Conservation (phyloP, 1,140 invertebrate genomes). For the Phocides pigmalion region DNA sequence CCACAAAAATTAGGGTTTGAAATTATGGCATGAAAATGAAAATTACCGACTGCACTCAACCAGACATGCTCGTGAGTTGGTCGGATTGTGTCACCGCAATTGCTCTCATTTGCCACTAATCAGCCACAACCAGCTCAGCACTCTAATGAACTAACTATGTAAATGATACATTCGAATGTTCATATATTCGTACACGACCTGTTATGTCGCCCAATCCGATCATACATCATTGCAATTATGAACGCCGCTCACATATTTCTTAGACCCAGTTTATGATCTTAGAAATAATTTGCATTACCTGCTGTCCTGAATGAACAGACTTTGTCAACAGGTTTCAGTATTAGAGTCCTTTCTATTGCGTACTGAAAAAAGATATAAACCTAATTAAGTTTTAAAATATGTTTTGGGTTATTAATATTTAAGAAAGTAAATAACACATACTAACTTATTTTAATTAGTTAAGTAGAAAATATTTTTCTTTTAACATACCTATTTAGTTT, state of each 20-base stretch:
- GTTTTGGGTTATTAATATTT: too few relatives aligned
- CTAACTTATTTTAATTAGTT: too few relatives aligned
- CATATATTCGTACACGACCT: constrained; percentile 12
- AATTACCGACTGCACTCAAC: too few relatives aligned
- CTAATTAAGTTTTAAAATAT: not conserved
- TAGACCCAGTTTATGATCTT: constrained; percentile 3
- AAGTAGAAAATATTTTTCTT: too few relatives aligned
- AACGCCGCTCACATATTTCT: constrained; percentile 20
- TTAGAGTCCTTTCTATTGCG: not conserved
- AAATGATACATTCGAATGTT: constrained; percentile 30
- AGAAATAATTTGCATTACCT: constrained; percentile 10
- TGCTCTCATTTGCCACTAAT: constrained; percentile 40
- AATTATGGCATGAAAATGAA: too few relatives aligned
- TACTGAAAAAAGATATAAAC: not conserved
- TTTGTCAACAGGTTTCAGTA: constrained; percentile 3
- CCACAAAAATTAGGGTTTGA: too few relatives aligned
- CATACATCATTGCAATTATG: constrained; percentile 15
- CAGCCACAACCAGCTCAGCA: constrained; percentile 29
- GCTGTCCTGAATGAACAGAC: not conserved
- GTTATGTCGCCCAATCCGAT: not conserved
- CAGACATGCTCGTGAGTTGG: not conserved
- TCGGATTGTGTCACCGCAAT: constrained; percentile 35
- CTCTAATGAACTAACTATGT: constrained; percentile 38
- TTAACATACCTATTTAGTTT: too few relatives aligned
- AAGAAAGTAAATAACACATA: too few relatives aligned